These are phyloP conservation scores for Tethya wilhelma DNA, from an alignment of 37 sponge, comb jelly and placozoan genomes.

Conservation along the genomic window DNA sequence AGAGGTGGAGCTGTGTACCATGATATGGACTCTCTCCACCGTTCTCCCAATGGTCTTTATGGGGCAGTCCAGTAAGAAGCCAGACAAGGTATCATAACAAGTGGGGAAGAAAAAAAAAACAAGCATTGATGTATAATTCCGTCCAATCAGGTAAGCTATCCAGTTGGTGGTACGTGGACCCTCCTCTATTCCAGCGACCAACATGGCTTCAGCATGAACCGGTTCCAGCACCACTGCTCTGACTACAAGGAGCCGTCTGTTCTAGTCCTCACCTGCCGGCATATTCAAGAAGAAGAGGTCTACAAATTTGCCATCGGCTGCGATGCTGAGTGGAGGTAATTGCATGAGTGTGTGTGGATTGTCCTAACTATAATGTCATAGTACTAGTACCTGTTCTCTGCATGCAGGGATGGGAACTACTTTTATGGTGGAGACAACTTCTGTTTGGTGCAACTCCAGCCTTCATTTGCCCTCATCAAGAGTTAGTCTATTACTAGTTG, in stretches of 20 bases:
- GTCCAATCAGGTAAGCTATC: slow-evolving; percentile 14
- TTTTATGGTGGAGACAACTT: slow-evolving; percentile 69
- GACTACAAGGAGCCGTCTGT: slow-evolving; percentile 75
- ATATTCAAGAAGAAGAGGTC: slow-evolving; percentile 10
- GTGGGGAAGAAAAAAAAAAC: background rate
- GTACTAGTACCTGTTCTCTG: background rate
- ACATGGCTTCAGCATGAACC: slow-evolving; percentile 73
- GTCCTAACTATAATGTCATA: background rate
- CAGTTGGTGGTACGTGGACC: slow-evolving; percentile 73
- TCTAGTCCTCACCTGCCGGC: slow-evolving; percentile 37
- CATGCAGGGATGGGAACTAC: slow-evolving; percentile 61
- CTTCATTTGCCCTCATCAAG: slow-evolving; percentile 40
- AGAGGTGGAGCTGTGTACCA: slow-evolving; percentile 11
- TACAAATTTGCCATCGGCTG: slow-evolving; percentile 51
- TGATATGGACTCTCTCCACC: slow-evolving; percentile 64
- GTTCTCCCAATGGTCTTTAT: slow-evolving; percentile 45
- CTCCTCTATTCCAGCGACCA: slow-evolving; percentile 59
- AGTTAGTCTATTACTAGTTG: slow-evolving; percentile 16
- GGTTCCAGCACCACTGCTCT: slow-evolving; percentile 70
- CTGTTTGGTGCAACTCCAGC: slow-evolving; percentile 54
- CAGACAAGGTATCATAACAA: background rate
- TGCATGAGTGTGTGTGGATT: slow-evolving; percentile 15
- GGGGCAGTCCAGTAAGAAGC: slow-evolving; percentile 19
- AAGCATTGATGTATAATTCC: background rate
- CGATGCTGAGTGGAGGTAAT: slow-evolving; percentile 78